Evolutionary conservation across 2,888 invertebrate species (phyloP).

Genomic region (Nephrotoma flavescens): DNA sequence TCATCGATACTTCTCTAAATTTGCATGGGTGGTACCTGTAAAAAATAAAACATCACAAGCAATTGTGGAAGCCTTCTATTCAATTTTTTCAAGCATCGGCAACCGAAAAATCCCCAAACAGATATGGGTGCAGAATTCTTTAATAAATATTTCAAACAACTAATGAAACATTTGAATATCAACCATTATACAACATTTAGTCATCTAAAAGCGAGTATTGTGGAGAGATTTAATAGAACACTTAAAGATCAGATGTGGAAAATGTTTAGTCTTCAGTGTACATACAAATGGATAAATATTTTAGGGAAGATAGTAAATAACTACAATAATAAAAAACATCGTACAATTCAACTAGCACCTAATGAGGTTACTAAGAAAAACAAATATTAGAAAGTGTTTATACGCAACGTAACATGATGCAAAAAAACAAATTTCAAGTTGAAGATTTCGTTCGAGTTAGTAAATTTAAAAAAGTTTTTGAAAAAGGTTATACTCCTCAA

Average conservation of each 20-base stretch:
- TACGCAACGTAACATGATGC: not conserved
- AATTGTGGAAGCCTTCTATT: not conserved
- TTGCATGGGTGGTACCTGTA: not conserved
- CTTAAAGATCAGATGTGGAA: conserved; percentile 6
- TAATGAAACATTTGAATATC: conserved; percentile 18
- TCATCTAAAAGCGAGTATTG: conserved; percentile 16
- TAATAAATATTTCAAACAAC: conserved; percentile 15
- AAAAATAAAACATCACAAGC: not conserved
- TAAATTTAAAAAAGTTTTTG: too few species aligned
- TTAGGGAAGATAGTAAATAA: conserved; percentile 11
- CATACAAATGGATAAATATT: conserved; percentile 16
- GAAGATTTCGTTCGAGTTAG: conserved; percentile 11
- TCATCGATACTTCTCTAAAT: not conserved
- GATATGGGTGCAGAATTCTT: conserved; percentile 21
- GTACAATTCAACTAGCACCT: conserved; percentile 16
- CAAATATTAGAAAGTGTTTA: too few species aligned
- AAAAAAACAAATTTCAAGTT: not conserved
- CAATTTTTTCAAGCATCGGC: not conserved
- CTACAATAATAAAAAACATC: conserved; percentile 16
- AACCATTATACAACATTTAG: too few species aligned
- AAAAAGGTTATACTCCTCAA: not conserved
- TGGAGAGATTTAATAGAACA: conserved; percentile 13
- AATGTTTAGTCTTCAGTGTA: conserved; percentile 13
- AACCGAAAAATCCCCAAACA: conserved; percentile 18
- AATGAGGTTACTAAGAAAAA: too few species aligned